Evolutionary conservation across 2,113 vertebrate species (phyloP), one percentile per base, ranked within the genome.

Genomic region (Vimba vimba): DNA sequence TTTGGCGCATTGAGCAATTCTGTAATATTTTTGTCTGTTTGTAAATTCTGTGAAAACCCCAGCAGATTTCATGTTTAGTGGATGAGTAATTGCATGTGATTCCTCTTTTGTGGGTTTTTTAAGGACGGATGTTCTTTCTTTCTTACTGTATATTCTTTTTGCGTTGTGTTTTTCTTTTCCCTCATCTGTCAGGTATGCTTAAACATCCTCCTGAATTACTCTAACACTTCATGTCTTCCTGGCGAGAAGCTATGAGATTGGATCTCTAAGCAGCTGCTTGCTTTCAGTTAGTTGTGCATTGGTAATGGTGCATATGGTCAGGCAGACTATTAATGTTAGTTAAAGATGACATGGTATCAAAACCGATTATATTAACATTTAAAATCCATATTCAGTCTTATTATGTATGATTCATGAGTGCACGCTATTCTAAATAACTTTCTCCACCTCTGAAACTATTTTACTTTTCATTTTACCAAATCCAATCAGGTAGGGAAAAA

Each of bases 151-250:
- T 79, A 11, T 64, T 64, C 59, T 80, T 90, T 39, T 89, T 86
- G 71, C 71, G 66, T 52, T 36, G 62, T 60, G 83, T 64, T 62
- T 85, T 55, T 50, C 55, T 6, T 1, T 1, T 6, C 6, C 5
- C 84, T 91, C 79, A 85, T 89, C 86, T 82, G 57, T 89, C 85
- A 91, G 19, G 45, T 68, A 82, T 85, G 33, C 68, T 68, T 60
- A 59, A 68, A 69, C 25, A 52, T 81, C 59, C 59, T 45, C 57
- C 64, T 78, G 79, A 57, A 79, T 85, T 88, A 80, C 55, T 50
- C 10, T 66, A 23, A 33, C 76, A 57, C 52, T 36, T 59, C 1
- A 23, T 10, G 10, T 25, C 43, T 74, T 23, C 23, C 43, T 74
- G 69, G 69, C 3, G n/a, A 47, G 43, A 74, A 25, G n/a, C 23